Evolutionary conservation across 2,888 invertebrate species (phyloP).

Genomic region (Electrophaes corylata): DNA sequence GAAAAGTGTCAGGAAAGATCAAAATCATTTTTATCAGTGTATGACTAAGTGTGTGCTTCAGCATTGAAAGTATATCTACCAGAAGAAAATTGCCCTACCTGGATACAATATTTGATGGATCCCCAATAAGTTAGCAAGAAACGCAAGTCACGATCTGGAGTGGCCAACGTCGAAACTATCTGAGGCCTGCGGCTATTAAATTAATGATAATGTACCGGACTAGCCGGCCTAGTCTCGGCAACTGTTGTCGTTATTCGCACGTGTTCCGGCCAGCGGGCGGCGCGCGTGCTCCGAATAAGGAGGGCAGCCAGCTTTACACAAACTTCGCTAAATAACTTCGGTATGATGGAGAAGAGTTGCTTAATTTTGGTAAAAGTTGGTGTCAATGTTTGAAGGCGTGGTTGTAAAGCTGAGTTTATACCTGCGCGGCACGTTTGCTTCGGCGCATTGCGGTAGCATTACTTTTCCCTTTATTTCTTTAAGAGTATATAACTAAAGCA

Average conservation of each 20-base stretch:
- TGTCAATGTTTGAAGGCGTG: constrained; percentile 22
- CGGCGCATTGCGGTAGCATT: constrained; percentile 10
- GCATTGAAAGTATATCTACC: neutral
- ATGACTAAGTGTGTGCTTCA: neutral
- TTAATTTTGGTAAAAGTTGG: constrained; percentile 31
- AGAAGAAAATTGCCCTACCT: constrained; percentile 5
- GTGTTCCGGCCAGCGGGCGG: constrained; percentile 48
- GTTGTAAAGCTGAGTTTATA: constrained; percentile 16
- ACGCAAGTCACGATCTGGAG: constrained; percentile 52
- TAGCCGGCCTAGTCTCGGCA: constrained; percentile 30
- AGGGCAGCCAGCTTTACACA: constrained; percentile 39
- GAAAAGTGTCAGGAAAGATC: no score
- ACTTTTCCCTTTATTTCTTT: neutral
- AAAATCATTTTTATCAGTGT: no score
- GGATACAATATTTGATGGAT: constrained; percentile 29
- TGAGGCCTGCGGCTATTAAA: constrained; percentile 59
- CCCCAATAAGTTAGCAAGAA: constrained; percentile 41
- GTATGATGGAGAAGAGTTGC: constrained; percentile 32
- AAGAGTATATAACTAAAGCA: neutral
- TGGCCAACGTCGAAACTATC: constrained; percentile 49
- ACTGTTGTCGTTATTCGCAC: constrained; percentile 73
- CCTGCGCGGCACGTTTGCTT: constrained; percentile 16
- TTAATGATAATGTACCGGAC: constrained; percentile 68
- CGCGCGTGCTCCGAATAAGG: constrained; percentile 52
- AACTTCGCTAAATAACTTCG: constrained; percentile 34